Evolutionary conservation across 2,888 invertebrate species (phyloP), one percentile per base, ranked within the genome.

Genomic region (Ochlodes sylvanus): DNA sequence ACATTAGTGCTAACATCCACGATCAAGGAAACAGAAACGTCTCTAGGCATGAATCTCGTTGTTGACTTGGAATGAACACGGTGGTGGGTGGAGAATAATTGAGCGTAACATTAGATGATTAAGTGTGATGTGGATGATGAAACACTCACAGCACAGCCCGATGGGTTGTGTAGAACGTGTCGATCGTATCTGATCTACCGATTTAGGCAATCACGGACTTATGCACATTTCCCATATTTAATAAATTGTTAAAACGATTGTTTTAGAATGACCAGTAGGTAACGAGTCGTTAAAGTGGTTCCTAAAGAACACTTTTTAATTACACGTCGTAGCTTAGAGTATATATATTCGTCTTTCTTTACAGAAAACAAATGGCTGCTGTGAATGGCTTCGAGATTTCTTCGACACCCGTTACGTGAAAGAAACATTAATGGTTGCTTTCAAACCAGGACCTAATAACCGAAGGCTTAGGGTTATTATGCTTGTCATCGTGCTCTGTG

Each of bases 401-500:
- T 97, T 97, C 82, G 96, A 97, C 78, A 93, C 95, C 44, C 94
- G 94, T 44, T 97, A 97, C 80, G 95, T 98, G 54, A 94, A 95
- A 69, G 97, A 97, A 69, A 97, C 97, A 0, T 94, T 97, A 75
- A 94, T 94, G 73, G 97, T 97, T 15, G 97, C 97, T 0, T 97
- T 98, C 88, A 97, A 96, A 79, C 89, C 94, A 68, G 97, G 97
- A 0, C 95, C 96, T 34, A 95, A 96, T 80, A 96, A 97, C 77
- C 89, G 97, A 10, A 94, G 96, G 71, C 93, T 95, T 75, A 94
- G 97, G 69, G 97, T 97, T 54, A 94, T 96, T 75, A 94, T 97
- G 88, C 93, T 97, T 34, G 97, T 97, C 93, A 88, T 97, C 68
- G 96, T 97, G 21, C 95, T 97, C 17, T 97, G 97, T 94, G 97